Base-by-base conservation (phyloP, 2,797 vertebrate genomes). In the Enteromius thamalakanensis region DNA sequence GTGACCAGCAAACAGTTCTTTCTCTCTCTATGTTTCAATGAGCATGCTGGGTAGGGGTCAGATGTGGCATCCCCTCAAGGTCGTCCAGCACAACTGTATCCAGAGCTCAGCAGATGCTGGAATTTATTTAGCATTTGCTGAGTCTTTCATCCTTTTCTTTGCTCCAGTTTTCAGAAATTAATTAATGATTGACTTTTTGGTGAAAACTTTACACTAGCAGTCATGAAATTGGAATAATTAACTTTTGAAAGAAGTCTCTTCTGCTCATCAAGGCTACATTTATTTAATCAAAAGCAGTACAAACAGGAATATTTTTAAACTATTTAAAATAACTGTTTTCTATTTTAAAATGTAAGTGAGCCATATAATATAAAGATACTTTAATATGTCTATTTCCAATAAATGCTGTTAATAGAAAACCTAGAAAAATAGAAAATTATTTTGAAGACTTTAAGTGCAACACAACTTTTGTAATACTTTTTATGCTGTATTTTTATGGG, bases 21-120 rank as follows among this genome's bases (percentile, higher is more conserved):
- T 55, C 47, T 62, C n/a, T 55, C 47, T 62, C n/a, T 40, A 34
- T 76, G 75, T 29, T 26, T 26, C 75, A 3, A 60, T 78, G 76
- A 78, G 76, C 40, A 78, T 65, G 40, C 42, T 47, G 76, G 76
- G 75, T 76, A 77, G 9, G 58, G 58, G 76, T 77, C 42, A n/a
- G 60, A 78, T 60, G 37, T 64, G 26, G 26, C 76, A 49, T 64
- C 60, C 26, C 26, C 58, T 64, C 58, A 69, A 42, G 49, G 78
- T 69, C 65, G 51, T 7, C 42, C 17, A 32, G 65, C 49, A 11
- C 29, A 15, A 80, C 78, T 69, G 64, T n/a, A 51, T 34, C 29
- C 19, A 29, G 58, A 79, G 29, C 42, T 65, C 60, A 60, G n/a
- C n/a, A 14, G 51, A 60, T 60, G 21, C 17, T 42, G 1, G 11